Evolutionary conservation across 2,797 vertebrate genomes (phyloP).

Genomic region (Myripristis jacobus): DNA sequence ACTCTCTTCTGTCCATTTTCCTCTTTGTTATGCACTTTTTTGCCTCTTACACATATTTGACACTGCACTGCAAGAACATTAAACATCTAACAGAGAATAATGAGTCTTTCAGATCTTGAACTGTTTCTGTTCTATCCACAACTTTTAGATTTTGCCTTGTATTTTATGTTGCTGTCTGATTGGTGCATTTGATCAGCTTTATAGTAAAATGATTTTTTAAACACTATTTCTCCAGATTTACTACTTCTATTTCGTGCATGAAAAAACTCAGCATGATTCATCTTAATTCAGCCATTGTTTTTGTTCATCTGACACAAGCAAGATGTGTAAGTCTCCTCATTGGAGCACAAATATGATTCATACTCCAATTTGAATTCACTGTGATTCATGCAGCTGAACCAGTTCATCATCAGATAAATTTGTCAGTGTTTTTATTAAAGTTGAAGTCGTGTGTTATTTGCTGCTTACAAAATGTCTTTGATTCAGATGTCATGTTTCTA

Average conservation of each 20-base stretch:
- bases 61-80: no score
- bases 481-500: slow-evolving; percentile 13
- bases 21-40: background rate
- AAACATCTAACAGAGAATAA: no score
- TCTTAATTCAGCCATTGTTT: slow-evolving; percentile 47
- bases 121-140: no score
- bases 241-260: slow-evolving; percentile 31
- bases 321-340: slow-evolving; percentile 37
- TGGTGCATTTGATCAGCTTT: slow-evolving; percentile 12
- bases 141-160: no score
- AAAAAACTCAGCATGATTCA: slow-evolving; percentile 50
- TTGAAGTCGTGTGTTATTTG: slow-evolving; percentile 30
- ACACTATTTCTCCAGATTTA: slow-evolving; percentile 25
- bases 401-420: slow-evolving; percentile 5
- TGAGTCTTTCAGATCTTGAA: no score
- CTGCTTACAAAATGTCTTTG: slow-evolving; percentile 16
- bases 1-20: background rate
- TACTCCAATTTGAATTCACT: slow-evolving; percentile 33
- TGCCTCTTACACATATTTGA: background rate
- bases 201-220: slow-evolving; percentile 26
- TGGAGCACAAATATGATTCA: slow-evolving; percentile 59
- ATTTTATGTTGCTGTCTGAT: background rate
- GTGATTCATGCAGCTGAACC: slow-evolving; percentile 55
- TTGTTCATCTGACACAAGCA: slow-evolving; percentile 40
- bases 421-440: slow-evolving; percentile 45